Evolutionary conservation across 2,797 vertebrate genomes (phyloP), one percentile per base, ranked within the genome.

Genomic region (Anas acuta): DNA sequence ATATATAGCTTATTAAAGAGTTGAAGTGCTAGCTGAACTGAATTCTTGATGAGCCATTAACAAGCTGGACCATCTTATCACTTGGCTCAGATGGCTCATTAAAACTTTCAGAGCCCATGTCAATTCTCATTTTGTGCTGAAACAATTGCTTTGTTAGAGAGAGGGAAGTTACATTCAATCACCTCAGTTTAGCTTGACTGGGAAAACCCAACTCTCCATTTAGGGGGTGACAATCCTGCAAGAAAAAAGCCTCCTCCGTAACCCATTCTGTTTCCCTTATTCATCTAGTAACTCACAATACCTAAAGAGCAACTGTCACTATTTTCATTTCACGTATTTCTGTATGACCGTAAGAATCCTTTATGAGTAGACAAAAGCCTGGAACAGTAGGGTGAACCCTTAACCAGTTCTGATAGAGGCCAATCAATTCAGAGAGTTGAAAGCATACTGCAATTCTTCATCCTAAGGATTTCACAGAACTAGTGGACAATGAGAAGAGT

Each of bases 41-140:
- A 90, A 95, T 96, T 85, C 87, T 62, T 89, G 45, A 87, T 91
- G 78, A 93, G 79, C 76, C 88, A 75, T 87, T 93, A 96, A 85
- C 87, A 82, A 94, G 87, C 79, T 93, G 85, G 79, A 86, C 87
- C 76, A 84, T 85, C 82, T 84, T 84, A 62, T 78, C 82, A 86
- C 84, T 95, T 92, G 89, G 94, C 93, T 96, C 93, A 91, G 62
- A 94, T 22, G 60, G 45, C 84, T 96, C 93, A 95, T 93, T 94
- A 92, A 47, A 91, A 96, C 82, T 95, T 95, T 26, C 65, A 43
- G 71, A 2, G 79, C 2, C 9, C 15, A 1, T 0, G 0, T 81
- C 82, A 87, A 6, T 16, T 91, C 65, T 78, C 51, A 49, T 87
- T 89, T 75, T 81, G 66, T 33, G 39, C 37, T 69, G 32, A 92